Conservation (phyloP, 2,888 invertebrate genomes). For the Globia sparganii region DNA sequence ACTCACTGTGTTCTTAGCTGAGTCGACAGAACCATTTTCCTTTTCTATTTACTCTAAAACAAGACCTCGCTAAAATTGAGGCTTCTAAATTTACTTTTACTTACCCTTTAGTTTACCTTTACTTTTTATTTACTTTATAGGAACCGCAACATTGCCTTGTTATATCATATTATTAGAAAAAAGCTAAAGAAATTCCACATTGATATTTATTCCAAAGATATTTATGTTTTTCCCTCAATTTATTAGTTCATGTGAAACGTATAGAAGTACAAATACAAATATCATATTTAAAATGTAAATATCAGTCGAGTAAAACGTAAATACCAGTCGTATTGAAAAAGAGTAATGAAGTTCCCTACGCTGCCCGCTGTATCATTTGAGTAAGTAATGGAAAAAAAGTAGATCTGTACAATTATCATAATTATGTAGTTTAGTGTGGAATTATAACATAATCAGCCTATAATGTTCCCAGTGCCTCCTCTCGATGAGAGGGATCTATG, state of each 20-base stretch:
- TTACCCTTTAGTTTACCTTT: too few species aligned
- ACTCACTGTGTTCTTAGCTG: not conserved
- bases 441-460: too few species aligned
- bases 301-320: not conserved
- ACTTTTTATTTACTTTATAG: not conserved
- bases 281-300: not conserved
- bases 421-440: not conserved
- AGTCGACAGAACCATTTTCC: not conserved
- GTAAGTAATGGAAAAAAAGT: conserved; percentile 26
- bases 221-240: not conserved
- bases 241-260: not conserved
- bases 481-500: not conserved
- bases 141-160: too few species aligned
- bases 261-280: not conserved
- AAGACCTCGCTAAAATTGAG: not conserved
- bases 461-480: not conserved
- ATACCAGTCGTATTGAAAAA: not conserved
- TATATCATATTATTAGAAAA: not conserved
- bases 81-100: not conserved
- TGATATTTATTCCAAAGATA: not conserved
- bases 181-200: not conserved
- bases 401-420: not conserved
- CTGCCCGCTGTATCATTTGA: conserved; percentile 19
- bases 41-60: not conserved
- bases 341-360: conserved; percentile 25